Base-by-base conservation (phyloP, 2,888 invertebrate genomes). In the Phoronis australis region DNA sequence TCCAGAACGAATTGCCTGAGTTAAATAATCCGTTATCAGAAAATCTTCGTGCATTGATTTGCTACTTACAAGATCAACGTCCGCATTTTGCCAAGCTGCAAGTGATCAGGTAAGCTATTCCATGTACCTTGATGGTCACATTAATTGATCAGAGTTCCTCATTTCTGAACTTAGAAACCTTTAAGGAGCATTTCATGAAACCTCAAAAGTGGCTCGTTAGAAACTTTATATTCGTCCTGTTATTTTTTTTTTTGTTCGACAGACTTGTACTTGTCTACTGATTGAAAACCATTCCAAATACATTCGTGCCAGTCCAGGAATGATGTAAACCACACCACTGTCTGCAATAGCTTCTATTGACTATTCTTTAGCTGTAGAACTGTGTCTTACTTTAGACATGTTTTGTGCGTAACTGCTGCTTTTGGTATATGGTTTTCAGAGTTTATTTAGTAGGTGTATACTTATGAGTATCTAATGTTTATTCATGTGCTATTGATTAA, bases 1-100 rank as follows among this genome's bases (percentile, higher is more conserved):
- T 76, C 4, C 80, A 87, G 80, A 83, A 84, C 58, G 83, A 84
- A 22, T 73, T 95, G 64, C 93, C 94, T n/a, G 82, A 83, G 51
- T 68, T 90, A 45, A 85, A 87, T 51, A 87, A 85, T 47, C 80
- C 83, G 12, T 86, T 85, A 60, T 92, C 86, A 69, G 84, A 85
- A 64, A 79, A 84, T 61, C 79, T 95, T 51, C 84, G 88, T 66
- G 83, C 84, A 57, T 91, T 96, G 77, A 80, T 96, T 35, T 83
- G 85, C 65, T 84, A 85, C 72, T 82, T 95, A 51, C 90, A 93
- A 72, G 87, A 89, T 55, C 88, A 88, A 58, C 85, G 92, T 68
- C 89, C 95, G 0, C 87, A 84, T 68, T 81, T 85, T 43, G 84
- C 89, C 6, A 82, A 87, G 51, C 74, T 96, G 61, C 84, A 88